Base-by-base conservation (phyloP, 1,140 invertebrate species). In the Colletes latitarsis region DNA sequence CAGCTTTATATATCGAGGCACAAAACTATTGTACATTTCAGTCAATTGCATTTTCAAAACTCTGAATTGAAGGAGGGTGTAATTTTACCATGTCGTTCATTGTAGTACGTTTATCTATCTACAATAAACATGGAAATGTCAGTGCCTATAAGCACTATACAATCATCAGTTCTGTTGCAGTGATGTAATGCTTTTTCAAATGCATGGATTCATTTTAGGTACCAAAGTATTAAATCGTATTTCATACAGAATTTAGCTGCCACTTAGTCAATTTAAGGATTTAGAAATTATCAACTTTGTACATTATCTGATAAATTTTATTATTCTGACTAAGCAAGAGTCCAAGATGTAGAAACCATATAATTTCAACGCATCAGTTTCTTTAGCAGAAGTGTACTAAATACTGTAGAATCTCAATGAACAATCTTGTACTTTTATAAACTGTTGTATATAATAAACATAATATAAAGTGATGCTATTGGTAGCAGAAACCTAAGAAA, bases 271-370 rank as follows among this genome's bases (percentile, higher is more conserved):
- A 60, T 67, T 60, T 8, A 52, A 68, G 17, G 1, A 67, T 19
- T 14, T 67, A n/a, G 39, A 52, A 39, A 74, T 12, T 62, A 49
- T 17, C 60, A 63, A 72, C 49, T 78, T 63, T n/a, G 43, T 30
- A 21, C n/a, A 43, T 85, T 85, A 86, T 85, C 74, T 72, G 84
- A 85, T 85, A 85, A 85, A 79, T 57, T 85, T 85, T 79, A 82
- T 85, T 75, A 66, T 57, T n/a, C 30, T 10, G 82, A 81, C 84
- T 85, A 84, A 73, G 21, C 41, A 73, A 41, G 10, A 77, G 3
- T 6, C 41, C 63, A 19, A 69, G n/a, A 30, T 30, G 6, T 19
- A 69, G 41, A 46, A n/a, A 55, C 43, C 3, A 46, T 60, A 60
- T 30, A 39, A 30, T 64, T 75, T 77, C 21, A 71, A 66, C 43